phyloP scores from a whole-genome alignment of 2,888 invertebrate species.

The Hartigia nigra region DNA sequence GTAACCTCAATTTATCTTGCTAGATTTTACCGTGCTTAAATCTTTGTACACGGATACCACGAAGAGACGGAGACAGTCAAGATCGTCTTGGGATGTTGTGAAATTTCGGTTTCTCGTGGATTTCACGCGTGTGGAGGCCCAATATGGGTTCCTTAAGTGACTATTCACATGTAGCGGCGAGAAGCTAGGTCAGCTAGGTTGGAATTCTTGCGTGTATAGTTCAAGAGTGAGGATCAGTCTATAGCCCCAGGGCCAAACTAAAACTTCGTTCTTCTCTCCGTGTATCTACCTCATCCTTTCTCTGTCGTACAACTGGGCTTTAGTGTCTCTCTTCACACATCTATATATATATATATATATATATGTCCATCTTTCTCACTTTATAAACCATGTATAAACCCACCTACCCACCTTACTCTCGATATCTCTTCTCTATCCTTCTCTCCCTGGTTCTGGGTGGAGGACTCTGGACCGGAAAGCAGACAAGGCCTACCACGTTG shows the following conservation, averaged over 20 bases:
- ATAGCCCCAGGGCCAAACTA: constrained; percentile 42
- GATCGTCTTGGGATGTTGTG: background rate
- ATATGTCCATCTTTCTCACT: background rate
- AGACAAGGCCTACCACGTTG: constrained; percentile 27
- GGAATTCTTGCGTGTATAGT: constrained; percentile 40
- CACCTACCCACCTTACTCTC: constrained; percentile 17
- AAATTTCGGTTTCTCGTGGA: constrained; percentile 5
- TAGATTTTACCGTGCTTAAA: background rate
- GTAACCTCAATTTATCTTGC: background rate
- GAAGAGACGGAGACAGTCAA: background rate
- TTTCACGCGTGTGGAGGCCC: background rate
- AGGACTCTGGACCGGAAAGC: constrained; percentile 28
- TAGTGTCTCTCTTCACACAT: background rate
- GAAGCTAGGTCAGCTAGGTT: constrained; percentile 44
- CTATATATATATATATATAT: background rate
- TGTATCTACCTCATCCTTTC: constrained; percentile 10
- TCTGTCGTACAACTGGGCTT: background rate
- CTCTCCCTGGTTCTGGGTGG: constrained; percentile 9
- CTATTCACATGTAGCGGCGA: background rate
- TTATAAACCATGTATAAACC: background rate
- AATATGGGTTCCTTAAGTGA: background rate
- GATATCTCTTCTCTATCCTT: constrained; percentile 8
- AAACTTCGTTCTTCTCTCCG: constrained; percentile 27
- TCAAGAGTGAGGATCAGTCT: constrained; percentile 44
- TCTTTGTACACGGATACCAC: background rate